Conservation (phyloP, 2,797 vertebrate genomes). For the Aldrovandia affinis region DNA sequence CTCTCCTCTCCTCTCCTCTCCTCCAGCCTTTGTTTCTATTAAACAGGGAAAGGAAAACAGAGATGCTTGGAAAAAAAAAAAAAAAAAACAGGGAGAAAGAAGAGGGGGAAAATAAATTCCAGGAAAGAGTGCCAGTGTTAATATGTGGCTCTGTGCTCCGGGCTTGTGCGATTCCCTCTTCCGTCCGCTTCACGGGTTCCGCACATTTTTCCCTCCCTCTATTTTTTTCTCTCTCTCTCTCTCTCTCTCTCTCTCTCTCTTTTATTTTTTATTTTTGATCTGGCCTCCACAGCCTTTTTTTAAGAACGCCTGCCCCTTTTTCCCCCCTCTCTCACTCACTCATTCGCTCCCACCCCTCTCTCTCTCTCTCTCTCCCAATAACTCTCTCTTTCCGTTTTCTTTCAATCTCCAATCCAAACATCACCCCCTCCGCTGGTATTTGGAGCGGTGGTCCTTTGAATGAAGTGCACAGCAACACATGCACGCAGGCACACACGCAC, state of each 20-base stretch:
- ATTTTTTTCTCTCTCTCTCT: slow-evolving; percentile 48
- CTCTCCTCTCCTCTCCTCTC: slow-evolving; percentile 34
- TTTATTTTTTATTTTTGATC: slow-evolving; percentile 72
- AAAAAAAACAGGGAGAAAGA: not conserved
- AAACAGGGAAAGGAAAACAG: slow-evolving; percentile 61
- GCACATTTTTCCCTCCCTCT: slow-evolving; percentile 49
- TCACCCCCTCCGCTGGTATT: slow-evolving; percentile 26
- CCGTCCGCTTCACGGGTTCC: slow-evolving; percentile 9
- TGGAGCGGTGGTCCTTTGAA: slow-evolving; percentile 22
- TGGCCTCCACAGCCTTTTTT: slow-evolving; percentile 69
- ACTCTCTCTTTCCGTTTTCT: slow-evolving; percentile 59
- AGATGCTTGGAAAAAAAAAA: slow-evolving; percentile 43
- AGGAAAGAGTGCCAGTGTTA: not conserved
- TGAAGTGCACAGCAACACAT: slow-evolving; percentile 41
- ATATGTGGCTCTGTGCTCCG: slow-evolving; percentile 63
- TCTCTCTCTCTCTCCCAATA: slow-evolving; percentile 47
- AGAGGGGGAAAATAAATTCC: slow-evolving; percentile 16
- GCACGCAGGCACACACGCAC: slow-evolving; percentile 28
- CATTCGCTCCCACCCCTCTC: slow-evolving; percentile 38
- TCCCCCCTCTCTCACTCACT: slow-evolving; percentile 37
- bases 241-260: slow-evolving; percentile 51
- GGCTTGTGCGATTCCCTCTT: slow-evolving; percentile 59
- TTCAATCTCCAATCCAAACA: slow-evolving; percentile 53
- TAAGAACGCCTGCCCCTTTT: slow-evolving; percentile 61
- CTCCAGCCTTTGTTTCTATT: slow-evolving; percentile 61